These are phyloP conservation scores for Scaptodrosophila latifasciaeformis DNA, from an alignment of 2,888 invertebrate genomes.

Conservation along the genomic window DNA sequence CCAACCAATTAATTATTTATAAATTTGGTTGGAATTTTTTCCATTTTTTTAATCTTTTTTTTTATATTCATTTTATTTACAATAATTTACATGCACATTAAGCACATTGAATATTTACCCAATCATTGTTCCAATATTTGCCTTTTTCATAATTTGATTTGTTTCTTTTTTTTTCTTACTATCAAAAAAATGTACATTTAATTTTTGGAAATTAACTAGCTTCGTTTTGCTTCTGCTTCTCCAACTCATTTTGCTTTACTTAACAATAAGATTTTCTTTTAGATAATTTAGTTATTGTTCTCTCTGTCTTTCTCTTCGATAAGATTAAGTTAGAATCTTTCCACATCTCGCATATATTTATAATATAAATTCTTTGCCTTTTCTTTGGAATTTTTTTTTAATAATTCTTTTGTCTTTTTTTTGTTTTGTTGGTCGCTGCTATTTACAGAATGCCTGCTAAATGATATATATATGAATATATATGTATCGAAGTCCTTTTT, in stretches of 20 bases:
- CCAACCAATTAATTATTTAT: conserved; percentile 39
- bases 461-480: conserved; percentile 53
- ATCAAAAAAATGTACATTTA: not conserved
- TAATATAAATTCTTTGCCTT: conserved; percentile 18
- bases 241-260: no score
- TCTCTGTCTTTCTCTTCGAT: conserved; percentile 41
- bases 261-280: conserved; percentile 35
- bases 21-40: conserved; percentile 3
- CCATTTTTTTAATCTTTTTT: conserved; percentile 5
- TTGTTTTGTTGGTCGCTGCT: conserved; percentile 54
- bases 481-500: conserved; percentile 66
- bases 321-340: not conserved
- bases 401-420: no score
- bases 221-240: no score
- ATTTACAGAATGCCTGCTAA: conserved; percentile 55
- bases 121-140: conserved; percentile 26
- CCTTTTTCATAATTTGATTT: not conserved
- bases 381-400: conserved; percentile 19
- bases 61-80: conserved; percentile 46
- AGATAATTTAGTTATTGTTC: conserved; percentile 64
- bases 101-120: conserved; percentile 20
- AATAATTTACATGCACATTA: conserved; percentile 59
- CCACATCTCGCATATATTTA: conserved; percentile 1
- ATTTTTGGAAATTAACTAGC: no score
- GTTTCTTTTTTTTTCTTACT: conserved; percentile 2